Evolutionary conservation across 2,888 invertebrate species (phyloP), one percentile per base, ranked within the genome.

Genomic region (Sphaeridia pumilis): DNA sequence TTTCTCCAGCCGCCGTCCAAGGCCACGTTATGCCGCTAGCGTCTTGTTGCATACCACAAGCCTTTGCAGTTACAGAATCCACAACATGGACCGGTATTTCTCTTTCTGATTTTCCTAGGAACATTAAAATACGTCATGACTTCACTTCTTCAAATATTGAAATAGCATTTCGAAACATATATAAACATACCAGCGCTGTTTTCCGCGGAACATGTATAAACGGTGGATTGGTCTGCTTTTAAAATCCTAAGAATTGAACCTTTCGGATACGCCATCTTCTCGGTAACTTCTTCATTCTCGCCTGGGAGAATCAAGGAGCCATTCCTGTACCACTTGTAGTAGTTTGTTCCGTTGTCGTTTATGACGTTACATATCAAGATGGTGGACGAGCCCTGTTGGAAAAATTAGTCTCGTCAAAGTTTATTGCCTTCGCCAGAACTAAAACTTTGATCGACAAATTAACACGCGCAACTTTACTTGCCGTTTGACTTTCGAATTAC

Each of bases 231-330:
- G 21, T 56, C 56, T 2, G 60, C 60, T 53, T 41, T 47, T 22
- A 63, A 28, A 44, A 63, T 58, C 51, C 63, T 42, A 12, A 63
- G 54, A 21, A 63, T 43, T 25, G 55, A 55, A 41, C 63, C 63
- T 42, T 55, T 57, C 14, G 63, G 63, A 52, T 51, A 54, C 31
- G 53, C 47, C 4, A 59, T 57, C 10, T 59, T 54, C 31, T 55
- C 47, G 3, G 58, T 57, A 14, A 60, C 55, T 34, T 54, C 59
- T 20, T 42, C 51, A 27, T 43, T 48, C 17, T 52, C 44, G 17
- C 43, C 41, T 25, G 27, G 43, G 31, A 27, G 44, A 25, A 58
- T 46, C 22, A 36, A 42, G 22, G 50, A 44, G 24, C 43, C 53
- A 26, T 55, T 46, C 26, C 45, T 47, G 25, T 47, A 47, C 58